Evolutionary conservation across 1,140 invertebrate genomes (phyloP), one percentile per base, ranked within the genome.

Genomic region (Stegodyphus mimosarum): DNA sequence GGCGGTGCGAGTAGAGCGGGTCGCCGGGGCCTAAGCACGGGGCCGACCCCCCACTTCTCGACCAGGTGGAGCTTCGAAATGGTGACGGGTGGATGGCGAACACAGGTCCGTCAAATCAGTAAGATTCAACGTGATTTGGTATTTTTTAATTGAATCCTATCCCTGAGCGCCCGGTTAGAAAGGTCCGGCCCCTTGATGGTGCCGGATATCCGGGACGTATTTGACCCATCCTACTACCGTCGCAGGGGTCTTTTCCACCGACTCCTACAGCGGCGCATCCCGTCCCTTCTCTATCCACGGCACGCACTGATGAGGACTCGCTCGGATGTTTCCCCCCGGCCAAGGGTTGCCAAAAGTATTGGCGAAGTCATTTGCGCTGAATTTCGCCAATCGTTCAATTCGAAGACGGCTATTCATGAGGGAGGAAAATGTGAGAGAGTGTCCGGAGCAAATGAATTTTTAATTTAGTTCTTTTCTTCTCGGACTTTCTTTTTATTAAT

Each of bases 61-160:
- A 96, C 94, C 92, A 96, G 95, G 93, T 96, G 95, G 94, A 96
- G 95, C 93, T 95, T 95, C 93, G 95, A 95, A 97, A 97, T 96
- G 94, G 95, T 96, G 94, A 60, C 55, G 55, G 15, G 55, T 15
- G 9, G 55, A 15, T 15, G 9, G 15, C 55, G 1, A 9, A 10
- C 55, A 60, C 55, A 10, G 15, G 1, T 15, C 55, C 55, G 15
- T 60, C 33, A 60, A 15, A 60, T 10, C 9, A 60, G 55, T 10
- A 60, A 60, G 55, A 60, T 60, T 60, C 15, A 60, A 60, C 9
- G 55, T 60, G 55, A 60, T 10, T 10, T 60, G 15, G 15, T 60
- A 1, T 15, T 60, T 10, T 9, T 10, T 10, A 60, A 15, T 60
- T 60, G 55, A 15, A 60, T 10, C 55, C 55, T 60, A 10, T 60